A percentile compares a stretch with the other conserved stretches of the same genome.
Conservation (phyloP, 35 echinoderm and acorn worm genomes). For the Apostichopus parvimensis region DNA sequence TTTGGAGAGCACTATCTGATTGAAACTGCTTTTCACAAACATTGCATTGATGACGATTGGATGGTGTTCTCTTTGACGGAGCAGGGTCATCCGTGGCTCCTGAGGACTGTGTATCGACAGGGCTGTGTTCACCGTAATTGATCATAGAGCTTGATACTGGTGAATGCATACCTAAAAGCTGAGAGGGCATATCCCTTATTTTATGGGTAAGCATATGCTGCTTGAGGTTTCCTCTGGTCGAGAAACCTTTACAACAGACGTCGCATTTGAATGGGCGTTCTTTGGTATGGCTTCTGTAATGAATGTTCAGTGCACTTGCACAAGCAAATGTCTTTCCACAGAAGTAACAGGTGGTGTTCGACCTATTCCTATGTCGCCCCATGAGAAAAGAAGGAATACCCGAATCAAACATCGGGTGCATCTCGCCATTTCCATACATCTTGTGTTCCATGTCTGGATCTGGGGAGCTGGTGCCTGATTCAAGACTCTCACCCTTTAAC, state of each 20-base stretch:
- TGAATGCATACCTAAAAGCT: conserved; percentile 59
- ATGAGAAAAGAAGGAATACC: conserved; percentile 47
- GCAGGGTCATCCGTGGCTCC: not conserved
- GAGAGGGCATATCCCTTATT: conserved; percentile 91
- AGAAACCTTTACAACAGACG: conserved; percentile 93
- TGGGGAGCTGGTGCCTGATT: conserved; percentile 39
- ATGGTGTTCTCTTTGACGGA: conserved; percentile 36
- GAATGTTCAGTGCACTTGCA: conserved; percentile 95
- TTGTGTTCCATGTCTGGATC: conserved; percentile 43
- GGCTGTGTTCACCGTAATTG: not conserved
- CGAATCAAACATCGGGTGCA: conserved; percentile 46
- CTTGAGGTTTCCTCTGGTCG: conserved; percentile 91
- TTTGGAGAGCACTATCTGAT: conserved; percentile 94
- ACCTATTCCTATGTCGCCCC: conserved; percentile 37
- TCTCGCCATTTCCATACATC: not conserved
- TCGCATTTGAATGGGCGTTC: conserved; percentile 96
- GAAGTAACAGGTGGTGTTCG: conserved; percentile 89
- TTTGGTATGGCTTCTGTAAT: conserved; percentile 98
- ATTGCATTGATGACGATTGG: conserved; percentile 72
- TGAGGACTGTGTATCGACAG: not conserved
- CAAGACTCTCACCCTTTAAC: conserved; percentile 22
- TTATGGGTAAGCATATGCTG: conserved; percentile 99
- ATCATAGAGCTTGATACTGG: conserved; percentile 4
- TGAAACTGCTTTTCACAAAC: conserved; percentile 98
- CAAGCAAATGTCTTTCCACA: conserved; percentile 99